Conservation (phyloP, 2,888 invertebrate genomes). For the Elgonia sp. region DNA sequence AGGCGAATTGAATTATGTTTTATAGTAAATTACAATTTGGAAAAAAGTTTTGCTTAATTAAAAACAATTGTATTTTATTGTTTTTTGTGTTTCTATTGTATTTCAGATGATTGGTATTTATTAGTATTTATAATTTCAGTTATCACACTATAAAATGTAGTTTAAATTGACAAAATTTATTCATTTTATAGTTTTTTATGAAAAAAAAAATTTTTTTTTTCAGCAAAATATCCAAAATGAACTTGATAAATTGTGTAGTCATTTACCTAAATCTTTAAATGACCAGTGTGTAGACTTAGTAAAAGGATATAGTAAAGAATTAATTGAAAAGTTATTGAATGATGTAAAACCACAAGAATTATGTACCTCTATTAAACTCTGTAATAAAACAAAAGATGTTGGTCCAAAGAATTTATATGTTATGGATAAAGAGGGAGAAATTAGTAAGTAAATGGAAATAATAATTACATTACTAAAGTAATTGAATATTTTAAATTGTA, state of each 20-base stretch:
- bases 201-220: conserved; percentile 58
- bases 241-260: conserved; percentile 91
- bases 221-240: conserved; percentile 91
- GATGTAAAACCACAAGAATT: conserved; percentile 93
- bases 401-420: conserved; percentile 85
- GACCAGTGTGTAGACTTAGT: conserved; percentile 93
- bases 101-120: no score
- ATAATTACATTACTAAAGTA: neutral
- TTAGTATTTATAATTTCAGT: neutral
- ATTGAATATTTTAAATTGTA: no score
- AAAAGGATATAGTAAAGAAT: conserved; percentile 91
- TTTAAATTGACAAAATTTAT: no score
- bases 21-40: no score
- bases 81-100: no score
- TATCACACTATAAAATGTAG: neutral
- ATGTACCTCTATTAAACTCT: conserved; percentile 93
- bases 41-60: no score
- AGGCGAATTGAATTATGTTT: no score
- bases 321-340: conserved; percentile 93
- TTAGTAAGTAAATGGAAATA: conserved; percentile 87
- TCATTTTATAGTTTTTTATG: no score
- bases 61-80: no score
- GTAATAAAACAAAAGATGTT: conserved; percentile 86
- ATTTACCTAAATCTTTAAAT: conserved; percentile 90
- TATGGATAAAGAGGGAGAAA: conserved; percentile 86